Evolutionary conservation across 1,140 invertebrate species (phyloP).

Genomic region (Cherax quadricarinatus): DNA sequence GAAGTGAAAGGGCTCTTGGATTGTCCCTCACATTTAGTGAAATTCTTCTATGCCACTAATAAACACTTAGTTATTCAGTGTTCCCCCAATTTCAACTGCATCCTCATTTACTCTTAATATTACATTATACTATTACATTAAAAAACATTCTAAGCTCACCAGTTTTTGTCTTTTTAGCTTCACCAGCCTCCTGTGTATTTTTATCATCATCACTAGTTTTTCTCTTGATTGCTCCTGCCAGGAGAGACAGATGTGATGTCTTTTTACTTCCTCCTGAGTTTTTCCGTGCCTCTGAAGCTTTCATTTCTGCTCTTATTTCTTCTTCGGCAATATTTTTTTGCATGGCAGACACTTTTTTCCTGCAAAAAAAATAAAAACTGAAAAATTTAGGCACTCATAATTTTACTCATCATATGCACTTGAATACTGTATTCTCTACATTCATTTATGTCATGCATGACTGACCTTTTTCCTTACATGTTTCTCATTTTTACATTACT

Average conservation of each 20-base stretch:
- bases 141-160: neutral
- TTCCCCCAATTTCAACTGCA: too few species aligned
- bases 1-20: too few species aligned
- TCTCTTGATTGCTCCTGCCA: constrained; percentile 61
- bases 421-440: too few species aligned
- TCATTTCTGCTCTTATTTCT: constrained; percentile 54
- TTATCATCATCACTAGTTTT: constrained; percentile 55
- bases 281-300: constrained; percentile 30
- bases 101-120: too few species aligned
- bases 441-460: too few species aligned
- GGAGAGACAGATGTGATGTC: constrained; percentile 38
- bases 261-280: constrained; percentile 1
- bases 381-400: neutral
- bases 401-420: too few species aligned
- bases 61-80: too few species aligned
- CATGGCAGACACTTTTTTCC: constrained; percentile 63
- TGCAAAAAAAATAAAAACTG: neutral
- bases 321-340: constrained; percentile 51
- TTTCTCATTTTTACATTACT: too few species aligned
- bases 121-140: too few species aligned
- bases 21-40: too few species aligned
- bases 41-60: too few species aligned
- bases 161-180: constrained; percentile 25
- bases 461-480: too few species aligned
- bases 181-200: neutral